Percentiles rank a stretch among this genome's conserved stretches.
Conservation (phyloP, 2,888 invertebrate genomes). For the Drosophila lacicola region DNA sequence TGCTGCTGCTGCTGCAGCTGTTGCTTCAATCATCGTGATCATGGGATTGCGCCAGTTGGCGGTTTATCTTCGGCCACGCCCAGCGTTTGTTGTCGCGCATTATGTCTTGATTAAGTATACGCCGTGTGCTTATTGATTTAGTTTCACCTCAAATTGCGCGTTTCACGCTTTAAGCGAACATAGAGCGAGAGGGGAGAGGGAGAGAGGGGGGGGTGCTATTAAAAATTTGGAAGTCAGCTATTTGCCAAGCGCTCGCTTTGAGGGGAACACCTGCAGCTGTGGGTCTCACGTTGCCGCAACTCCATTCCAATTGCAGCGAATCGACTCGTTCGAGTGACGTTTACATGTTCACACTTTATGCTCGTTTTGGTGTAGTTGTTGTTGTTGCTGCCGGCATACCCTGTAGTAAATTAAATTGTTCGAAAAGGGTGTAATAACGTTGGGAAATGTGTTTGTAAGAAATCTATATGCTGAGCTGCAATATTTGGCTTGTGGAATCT, state of each 20-base stretch:
- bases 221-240: constrained; percentile 18
- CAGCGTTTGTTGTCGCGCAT: constrained; percentile 29
- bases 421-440: not conserved
- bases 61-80: constrained; percentile 42
- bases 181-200: not conserved
- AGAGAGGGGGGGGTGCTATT: not conserved
- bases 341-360: constrained; percentile 68
- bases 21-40: constrained; percentile 56
- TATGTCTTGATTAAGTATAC: constrained; percentile 77
- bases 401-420: constrained; percentile 1
- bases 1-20: constrained; percentile 16
- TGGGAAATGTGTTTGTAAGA: not conserved
- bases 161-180: constrained; percentile 55
- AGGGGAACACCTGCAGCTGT: constrained; percentile 55
- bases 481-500: not conserved
- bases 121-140: constrained; percentile 69
- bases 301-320: constrained; percentile 37
- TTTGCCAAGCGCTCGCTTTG: constrained; percentile 35
- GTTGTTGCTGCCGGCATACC: constrained; percentile 6
- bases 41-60: constrained; percentile 28
- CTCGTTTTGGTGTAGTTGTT: not conserved
- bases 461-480: not conserved
- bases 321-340: constrained; percentile 46
- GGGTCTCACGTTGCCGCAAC: constrained; percentile 29
- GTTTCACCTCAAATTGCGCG: constrained; percentile 59